Conservation (phyloP, 2,888 invertebrate genomes). For the Diploptera punctata region DNA sequence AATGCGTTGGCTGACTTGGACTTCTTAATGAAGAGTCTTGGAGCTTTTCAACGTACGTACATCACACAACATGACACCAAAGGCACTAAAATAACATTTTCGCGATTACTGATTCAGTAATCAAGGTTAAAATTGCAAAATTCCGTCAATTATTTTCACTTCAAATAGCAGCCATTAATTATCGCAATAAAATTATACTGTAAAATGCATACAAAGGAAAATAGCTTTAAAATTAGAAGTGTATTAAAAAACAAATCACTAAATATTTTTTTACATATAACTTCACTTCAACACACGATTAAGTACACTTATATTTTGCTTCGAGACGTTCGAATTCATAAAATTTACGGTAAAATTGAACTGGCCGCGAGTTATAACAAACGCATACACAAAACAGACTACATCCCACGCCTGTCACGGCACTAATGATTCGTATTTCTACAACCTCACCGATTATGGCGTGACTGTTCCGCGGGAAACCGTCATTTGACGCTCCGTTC, state of each 20-base stretch:
- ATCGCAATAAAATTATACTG: too few relatives aligned
- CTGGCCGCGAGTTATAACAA: neutral
- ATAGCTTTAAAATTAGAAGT: too few relatives aligned
- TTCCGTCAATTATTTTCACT: neutral
- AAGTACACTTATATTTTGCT: conserved; percentile 2
- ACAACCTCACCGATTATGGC: neutral
- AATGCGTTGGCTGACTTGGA: neutral
- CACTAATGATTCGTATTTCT: neutral
- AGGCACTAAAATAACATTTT: neutral
- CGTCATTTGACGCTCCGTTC: too few relatives aligned
- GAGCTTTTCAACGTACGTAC: neutral
- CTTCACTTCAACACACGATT: neutral
- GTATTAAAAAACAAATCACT: neutral
- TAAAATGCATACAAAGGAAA: too few relatives aligned
- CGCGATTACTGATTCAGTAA: neutral
- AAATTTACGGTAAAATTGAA: neutral
- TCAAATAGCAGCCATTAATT: too few relatives aligned
- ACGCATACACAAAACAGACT: neutral
- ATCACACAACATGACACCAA: neutral
- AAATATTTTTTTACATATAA: neutral
- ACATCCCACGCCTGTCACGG: conserved; percentile 1
- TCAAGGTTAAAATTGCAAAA: neutral
- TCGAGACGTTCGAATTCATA: neutral
- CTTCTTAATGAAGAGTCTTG: neutral
- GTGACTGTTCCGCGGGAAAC: neutral